Conservation (phyloP, 2,888 invertebrate genomes). For the Thymelicus acteon region DNA sequence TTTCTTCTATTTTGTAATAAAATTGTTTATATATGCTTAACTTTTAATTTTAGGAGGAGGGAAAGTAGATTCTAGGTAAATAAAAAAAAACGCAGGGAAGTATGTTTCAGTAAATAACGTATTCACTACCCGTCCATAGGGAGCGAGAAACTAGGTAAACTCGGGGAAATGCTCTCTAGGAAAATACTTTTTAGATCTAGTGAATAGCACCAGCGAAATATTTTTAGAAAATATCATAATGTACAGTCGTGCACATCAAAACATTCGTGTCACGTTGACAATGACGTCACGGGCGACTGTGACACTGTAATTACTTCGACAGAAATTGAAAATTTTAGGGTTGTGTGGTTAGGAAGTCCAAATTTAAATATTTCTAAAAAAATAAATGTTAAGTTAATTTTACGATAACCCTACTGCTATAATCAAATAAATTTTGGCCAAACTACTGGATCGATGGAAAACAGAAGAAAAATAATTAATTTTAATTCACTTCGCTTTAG, state of each 20-base stretch:
- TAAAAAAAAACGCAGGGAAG: slow-evolving; percentile 1
- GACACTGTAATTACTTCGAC: slow-evolving; percentile 2
- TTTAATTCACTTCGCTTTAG: too few species aligned
- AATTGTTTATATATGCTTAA: too few species aligned
- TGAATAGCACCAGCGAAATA: slow-evolving; percentile 9
- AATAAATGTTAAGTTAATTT: too few species aligned
- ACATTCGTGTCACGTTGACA: slow-evolving; percentile 12
- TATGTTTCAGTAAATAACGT: slow-evolving; percentile 2
- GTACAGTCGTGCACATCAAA: slow-evolving; percentile 14
- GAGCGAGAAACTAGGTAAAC: slow-evolving; percentile 7
- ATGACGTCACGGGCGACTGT: slow-evolving; percentile 3
- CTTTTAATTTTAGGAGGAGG: too few species aligned
- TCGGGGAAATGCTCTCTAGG: background rate
- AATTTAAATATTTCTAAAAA: too few species aligned
- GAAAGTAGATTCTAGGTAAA: background rate
- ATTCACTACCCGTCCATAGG: background rate
- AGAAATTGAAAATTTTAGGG: slow-evolving; percentile 1
- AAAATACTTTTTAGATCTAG: slow-evolving; percentile 8
- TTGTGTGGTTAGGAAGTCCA: background rate
- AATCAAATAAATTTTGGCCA: too few species aligned
- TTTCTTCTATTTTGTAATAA: too few species aligned
- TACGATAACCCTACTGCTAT: too few species aligned
- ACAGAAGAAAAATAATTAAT: too few species aligned
- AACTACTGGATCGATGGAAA: too few species aligned
- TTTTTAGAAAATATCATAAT: slow-evolving; percentile 13